Evolutionary conservation across 2,113 vertebrate genomes (phyloP).

Genomic region (Telmatochromis sp.): DNA sequence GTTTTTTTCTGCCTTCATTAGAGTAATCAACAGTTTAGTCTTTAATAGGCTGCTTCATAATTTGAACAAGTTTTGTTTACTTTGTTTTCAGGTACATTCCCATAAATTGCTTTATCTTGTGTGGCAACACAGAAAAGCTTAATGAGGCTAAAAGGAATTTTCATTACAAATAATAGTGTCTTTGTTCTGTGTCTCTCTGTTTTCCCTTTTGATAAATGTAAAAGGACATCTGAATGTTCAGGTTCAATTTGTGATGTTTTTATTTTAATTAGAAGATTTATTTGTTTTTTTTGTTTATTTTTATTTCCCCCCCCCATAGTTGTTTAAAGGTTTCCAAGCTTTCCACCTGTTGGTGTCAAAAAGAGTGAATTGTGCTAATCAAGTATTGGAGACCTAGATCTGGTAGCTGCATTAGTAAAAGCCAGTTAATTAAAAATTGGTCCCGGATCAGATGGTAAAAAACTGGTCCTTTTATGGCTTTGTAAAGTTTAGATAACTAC

Average conservation of each 20-base stretch:
- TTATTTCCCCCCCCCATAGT: neutral
- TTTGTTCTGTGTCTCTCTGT: neutral
- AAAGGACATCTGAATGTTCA: neutral
- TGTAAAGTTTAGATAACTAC: neutral
- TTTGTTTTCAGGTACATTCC: neutral
- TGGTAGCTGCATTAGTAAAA: neutral
- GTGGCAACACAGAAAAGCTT: neutral
- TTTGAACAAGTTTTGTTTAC: neutral
- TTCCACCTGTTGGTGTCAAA: neutral
- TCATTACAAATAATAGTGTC: neutral
- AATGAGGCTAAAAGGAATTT: neutral
- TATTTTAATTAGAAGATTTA: neutral
- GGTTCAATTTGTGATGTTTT: neutral
- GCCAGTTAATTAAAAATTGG: neutral
- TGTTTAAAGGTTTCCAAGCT: neutral
- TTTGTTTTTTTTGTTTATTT: neutral
- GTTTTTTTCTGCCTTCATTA: neutral
- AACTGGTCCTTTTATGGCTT: neutral
- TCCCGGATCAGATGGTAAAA: neutral
- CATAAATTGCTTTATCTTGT: neutral
- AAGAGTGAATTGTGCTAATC: neutral
- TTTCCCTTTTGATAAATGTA: neutral
- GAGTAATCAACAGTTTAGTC: neutral
- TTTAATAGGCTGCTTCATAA: neutral
- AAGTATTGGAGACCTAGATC: neutral